A percentile compares a stretch with the other conserved stretches of the same genome.
Evolutionary conservation across 2,888 invertebrate species (phyloP).

Genomic region (Rhodophaea formosa): DNA sequence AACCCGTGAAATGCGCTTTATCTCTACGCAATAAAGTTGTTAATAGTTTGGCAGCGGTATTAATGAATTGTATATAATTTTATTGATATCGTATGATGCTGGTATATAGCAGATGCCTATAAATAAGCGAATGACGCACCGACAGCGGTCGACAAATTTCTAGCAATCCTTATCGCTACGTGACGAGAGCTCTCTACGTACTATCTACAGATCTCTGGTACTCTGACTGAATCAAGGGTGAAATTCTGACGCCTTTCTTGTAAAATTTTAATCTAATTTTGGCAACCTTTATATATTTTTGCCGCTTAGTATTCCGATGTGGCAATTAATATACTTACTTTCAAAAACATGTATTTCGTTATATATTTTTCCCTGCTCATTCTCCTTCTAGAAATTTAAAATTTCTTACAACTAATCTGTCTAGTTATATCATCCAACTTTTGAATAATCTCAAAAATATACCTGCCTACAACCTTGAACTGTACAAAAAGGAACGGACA

Average conservation of each 20-base stretch:
- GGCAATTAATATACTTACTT: too few species aligned
- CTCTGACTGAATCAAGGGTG: not conserved
- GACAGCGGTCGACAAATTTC: not conserved
- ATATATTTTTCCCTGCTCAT: too few species aligned
- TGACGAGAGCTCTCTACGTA: not conserved
- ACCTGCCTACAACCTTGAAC: too few species aligned
- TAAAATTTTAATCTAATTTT: too few species aligned
- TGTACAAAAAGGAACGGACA: too few species aligned
- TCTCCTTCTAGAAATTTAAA: too few species aligned
- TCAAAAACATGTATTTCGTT: too few species aligned
- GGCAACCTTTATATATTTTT: too few species aligned
- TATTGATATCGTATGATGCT: not conserved
- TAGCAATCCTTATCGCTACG: not conserved
- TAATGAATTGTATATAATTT: not conserved
- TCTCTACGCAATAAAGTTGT: not conserved
- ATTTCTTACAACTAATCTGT: too few species aligned
- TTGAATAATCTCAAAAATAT: too few species aligned
- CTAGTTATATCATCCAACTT: too few species aligned
- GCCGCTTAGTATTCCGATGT: too few species aligned
- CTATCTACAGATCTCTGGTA: not conserved
- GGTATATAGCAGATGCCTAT: not conserved
- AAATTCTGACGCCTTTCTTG: not conserved
- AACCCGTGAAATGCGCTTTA: not conserved
- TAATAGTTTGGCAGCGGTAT: not conserved
- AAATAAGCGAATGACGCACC: constrained; percentile 1